Conservation (phyloP, 2,113 vertebrate species). For the Piprites chloris region DNA sequence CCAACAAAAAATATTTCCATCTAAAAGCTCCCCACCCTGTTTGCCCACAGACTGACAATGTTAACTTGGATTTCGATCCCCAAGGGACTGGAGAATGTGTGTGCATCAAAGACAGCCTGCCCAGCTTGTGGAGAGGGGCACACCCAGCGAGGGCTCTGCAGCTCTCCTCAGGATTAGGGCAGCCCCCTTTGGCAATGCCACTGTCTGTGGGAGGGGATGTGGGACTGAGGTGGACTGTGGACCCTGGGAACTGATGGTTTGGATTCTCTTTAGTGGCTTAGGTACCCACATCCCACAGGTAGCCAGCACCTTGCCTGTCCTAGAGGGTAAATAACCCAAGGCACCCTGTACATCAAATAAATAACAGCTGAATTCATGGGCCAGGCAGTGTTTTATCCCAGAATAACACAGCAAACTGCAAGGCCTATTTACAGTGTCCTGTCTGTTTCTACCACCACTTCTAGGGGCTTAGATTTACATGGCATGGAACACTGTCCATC, state of each 20-base stretch:
- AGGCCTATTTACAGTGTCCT: neutral
- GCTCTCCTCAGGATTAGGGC: neutral
- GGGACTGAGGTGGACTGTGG: neutral
- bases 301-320: neutral
- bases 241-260: neutral
- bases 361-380: neutral
- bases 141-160: neutral
- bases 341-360: neutral
- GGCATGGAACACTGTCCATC: neutral
- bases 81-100: neutral
- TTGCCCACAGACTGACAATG: neutral
- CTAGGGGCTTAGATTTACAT: neutral
- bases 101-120: neutral
- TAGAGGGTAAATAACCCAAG: neutral
- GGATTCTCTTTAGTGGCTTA: neutral
- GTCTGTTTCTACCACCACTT: neutral
- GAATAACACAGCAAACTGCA: neutral
- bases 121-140: neutral
- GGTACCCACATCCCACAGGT: accelerated
- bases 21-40: neutral
- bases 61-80: neutral
- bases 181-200: neutral
- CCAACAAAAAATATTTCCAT: neutral
- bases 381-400: neutral
- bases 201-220: neutral